Evolutionary conservation across 2,888 invertebrate species (phyloP).

Genomic region (Desoria tigrina): DNA sequence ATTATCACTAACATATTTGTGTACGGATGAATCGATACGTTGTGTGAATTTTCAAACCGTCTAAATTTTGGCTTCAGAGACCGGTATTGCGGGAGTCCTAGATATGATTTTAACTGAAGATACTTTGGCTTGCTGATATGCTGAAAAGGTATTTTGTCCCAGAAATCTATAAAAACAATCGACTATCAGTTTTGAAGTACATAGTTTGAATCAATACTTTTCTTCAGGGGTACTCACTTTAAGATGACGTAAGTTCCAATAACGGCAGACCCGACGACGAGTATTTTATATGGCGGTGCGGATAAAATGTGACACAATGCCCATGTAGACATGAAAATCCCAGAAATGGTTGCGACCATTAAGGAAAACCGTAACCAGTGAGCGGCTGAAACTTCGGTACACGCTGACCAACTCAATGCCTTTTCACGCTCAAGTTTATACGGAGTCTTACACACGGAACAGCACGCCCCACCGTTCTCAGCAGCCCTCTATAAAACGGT

Average conservation of each 20-base stretch:
- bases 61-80: constrained; percentile 52
- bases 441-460: constrained; percentile 81
- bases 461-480: constrained; percentile 69
- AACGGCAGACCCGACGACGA: constrained; percentile 77
- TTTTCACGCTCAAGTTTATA: constrained; percentile 76
- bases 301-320: constrained; percentile 56
- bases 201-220: constrained; percentile 15
- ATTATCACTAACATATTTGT: too few species aligned
- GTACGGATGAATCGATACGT: too few species aligned
- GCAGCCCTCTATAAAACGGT: constrained; percentile 70
- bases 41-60: too few species aligned
- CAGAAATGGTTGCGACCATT: constrained; percentile 75
- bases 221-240: constrained; percentile 65
- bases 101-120: constrained; percentile 77
- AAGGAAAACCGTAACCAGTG: constrained; percentile 83
- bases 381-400: constrained; percentile 53
- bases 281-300: constrained; percentile 61
- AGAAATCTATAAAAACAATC: constrained; percentile 67
- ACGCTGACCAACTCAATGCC: constrained; percentile 51
- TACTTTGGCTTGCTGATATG: constrained; percentile 88
- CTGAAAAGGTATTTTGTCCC: constrained; percentile 81
- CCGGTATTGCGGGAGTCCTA: constrained; percentile 52
- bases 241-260: constrained; percentile 82
- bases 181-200: background rate
- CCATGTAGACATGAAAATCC: constrained; percentile 54